phyloP scores from a whole-genome alignment of 2,888 invertebrate species.

The Drosophila helvetica region DNA sequence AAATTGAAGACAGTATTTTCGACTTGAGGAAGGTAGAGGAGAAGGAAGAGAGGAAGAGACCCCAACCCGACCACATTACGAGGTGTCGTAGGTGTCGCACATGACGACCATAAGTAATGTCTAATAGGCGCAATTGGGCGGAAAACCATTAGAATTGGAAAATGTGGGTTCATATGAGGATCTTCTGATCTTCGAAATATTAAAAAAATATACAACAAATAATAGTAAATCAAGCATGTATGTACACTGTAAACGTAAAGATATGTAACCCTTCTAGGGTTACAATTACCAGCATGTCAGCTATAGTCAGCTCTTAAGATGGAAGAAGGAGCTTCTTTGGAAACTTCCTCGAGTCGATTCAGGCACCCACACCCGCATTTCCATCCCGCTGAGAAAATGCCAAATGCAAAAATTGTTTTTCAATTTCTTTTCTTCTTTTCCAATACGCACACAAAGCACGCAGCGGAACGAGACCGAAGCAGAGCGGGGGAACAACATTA shows the following conservation, averaged over 20 bases:
- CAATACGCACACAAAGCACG: conserved; percentile 55
- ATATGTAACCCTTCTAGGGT: background rate
- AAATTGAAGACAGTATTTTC: background rate
- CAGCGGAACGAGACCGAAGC: conserved; percentile 29
- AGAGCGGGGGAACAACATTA: conserved; percentile 59
- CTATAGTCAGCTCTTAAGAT: conserved; percentile 57
- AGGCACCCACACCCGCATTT: conserved; percentile 8
- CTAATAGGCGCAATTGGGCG: too few relatives aligned
- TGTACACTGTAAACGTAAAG: too few relatives aligned
- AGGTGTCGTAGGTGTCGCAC: too few relatives aligned
- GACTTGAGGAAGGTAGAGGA: too few relatives aligned
- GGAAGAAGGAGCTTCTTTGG: conserved; percentile 54
- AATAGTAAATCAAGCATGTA: background rate
- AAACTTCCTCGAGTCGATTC: conserved; percentile 49
- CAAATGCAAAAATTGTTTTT: conserved; percentile 71
- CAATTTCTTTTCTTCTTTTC: conserved; percentile 70
- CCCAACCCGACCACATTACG: too few relatives aligned
- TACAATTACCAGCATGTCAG: conserved; percentile 30
- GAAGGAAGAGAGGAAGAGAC: too few relatives aligned
- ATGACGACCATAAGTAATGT: too few relatives aligned
- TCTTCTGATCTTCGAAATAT: too few relatives aligned
- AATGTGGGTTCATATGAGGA: too few relatives aligned
- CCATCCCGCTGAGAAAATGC: conserved; percentile 59
- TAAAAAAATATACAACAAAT: too few relatives aligned
- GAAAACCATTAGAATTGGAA: too few relatives aligned